Base-by-base conservation (phyloP, 2,888 invertebrate genomes). In the Lymantria dispar region DNA sequence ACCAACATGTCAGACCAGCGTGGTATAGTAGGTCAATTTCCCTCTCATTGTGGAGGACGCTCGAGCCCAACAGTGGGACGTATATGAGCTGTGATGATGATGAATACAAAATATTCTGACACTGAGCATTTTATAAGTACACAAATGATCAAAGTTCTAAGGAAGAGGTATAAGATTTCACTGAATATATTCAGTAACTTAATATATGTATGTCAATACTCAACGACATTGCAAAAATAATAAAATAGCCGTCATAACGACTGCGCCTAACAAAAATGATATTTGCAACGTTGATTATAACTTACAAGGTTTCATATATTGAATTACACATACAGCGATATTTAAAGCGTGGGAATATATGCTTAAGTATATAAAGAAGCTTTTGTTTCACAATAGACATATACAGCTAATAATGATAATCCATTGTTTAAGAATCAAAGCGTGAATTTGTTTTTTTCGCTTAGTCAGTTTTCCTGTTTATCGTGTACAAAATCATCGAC, bases 231-330 rank as follows among this genome's bases (percentile, higher is more conserved):
- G 49, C 45, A 42, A 38, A 38, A n/a, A 12, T 12, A 7, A n/a
- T 38, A 2, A 36, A 36, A 36, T 7, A 36, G 36, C 36, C 38
- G 33, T 38, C 38, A 38, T 38, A 38, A 38, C 12, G 33, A 10
- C 12, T 38, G n/a, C 7, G 12, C 12, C n/a, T 38, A 53, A 49
- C 49, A 48, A 52, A 22, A 22, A 53, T 54, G 47, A 60, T 65
- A 48, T 58, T 53, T 54, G 42, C 54, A 62, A 47, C 62, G 66
- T 62, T 57, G 57, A 53, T 56, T 64, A 50, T 56, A 51, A 45
- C 5, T 58, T 54, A 51, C 60, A 66, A 67, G 64, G 64, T 58
- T 66, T 58, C 58, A 50, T 39, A 43, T 67, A 58, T 66, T 56
- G 46, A 52, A 58, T 64, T 58, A 64, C 66, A 45, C 40, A 52